Evolutionary conservation across 2,113 vertebrate species (phyloP).

Genomic region (Notothenia rossii): DNA sequence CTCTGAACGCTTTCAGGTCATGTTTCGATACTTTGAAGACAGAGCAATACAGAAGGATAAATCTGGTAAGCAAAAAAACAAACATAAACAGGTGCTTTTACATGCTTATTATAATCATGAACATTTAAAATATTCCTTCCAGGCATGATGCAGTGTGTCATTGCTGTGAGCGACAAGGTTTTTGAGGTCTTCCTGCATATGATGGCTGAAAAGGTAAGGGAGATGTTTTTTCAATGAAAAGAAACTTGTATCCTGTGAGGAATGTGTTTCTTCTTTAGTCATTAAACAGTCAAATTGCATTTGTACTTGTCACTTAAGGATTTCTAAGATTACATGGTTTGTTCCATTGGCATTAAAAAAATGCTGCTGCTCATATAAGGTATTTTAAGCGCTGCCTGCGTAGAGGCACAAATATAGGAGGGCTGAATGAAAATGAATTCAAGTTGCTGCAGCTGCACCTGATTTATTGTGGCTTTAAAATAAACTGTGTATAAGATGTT

Average conservation of each 20-base stretch:
- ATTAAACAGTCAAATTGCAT: background rate
- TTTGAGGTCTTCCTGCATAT: slow-evolving; percentile 97
- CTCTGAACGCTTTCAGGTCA: slow-evolving; percentile 97
- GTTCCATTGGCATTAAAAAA: too few relatives aligned
- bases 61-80: slow-evolving; percentile 86
- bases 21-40: slow-evolving; percentile 99
- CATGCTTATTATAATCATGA: background rate
- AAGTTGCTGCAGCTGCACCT: background rate
- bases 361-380: background rate
- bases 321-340: too few relatives aligned
- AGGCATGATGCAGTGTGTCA: slow-evolving; percentile 99
- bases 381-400: background rate
- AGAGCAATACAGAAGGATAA: slow-evolving; percentile 99
- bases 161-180: slow-evolving; percentile 96
- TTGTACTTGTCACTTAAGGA: background rate
- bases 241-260: background rate
- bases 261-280: background rate
- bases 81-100: background rate
- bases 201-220: slow-evolving; percentile 97
- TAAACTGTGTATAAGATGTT: background rate
- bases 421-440: background rate
- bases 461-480: background rate
- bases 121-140: background rate
- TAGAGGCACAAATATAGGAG: too few relatives aligned
- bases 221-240: background rate